Evolutionary conservation across 2,113 vertebrate genomes (phyloP), one percentile per base, ranked within the genome.

Genomic region (Lophius piscatorius): DNA sequence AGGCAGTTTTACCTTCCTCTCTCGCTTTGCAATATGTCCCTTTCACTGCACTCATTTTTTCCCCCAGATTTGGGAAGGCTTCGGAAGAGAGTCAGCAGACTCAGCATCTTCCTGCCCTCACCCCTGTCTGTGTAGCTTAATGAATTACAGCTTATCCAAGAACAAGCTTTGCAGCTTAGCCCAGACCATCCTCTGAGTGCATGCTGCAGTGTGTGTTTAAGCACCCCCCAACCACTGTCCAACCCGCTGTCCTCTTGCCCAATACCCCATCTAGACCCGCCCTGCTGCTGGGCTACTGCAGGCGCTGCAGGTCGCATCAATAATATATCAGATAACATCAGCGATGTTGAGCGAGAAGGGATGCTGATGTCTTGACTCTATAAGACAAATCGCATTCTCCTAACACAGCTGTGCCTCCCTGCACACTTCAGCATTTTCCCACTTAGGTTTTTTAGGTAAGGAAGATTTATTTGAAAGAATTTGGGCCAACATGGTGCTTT

Each of bases 61-160:
- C 70, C 63, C 35, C 63, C 56, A 72, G 26, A 72, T 65, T 82
- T 47, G 39, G 76, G 62, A 57, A 67, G 54, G 52, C 76, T 61
- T 34, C 52, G 48, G 35, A 63, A 44, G 67, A 52, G 63, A 39
- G 65, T 44, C 34, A 58, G 83, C 82, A 71, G 62, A 85, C 78
- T 91, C 90, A 92, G 90, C 88, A 91, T 86, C 83, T 86, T 89
- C 61, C 70, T 34, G 44, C 66, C 63, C 69, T 81, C 65, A 62
- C 66, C 75, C 78, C 77, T 59, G 72, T 80, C 76, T 57, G 81
- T 65, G 61, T 76, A 55, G 82, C 84, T 86, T 87, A 90, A 90
- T 90, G 70, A 87, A 90, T 88, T 90, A 86, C 83, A 84, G 90
- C 82, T 90, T 88, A 89, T 82, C 71, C 75, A 10, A 16, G 63